A percentile compares a stretch with the other conserved stretches of the same genome.
These are phyloP conservation scores for Lycorma delicatula DNA, from an alignment of 1,140 invertebrate genomes.

Conservation along the genomic window DNA sequence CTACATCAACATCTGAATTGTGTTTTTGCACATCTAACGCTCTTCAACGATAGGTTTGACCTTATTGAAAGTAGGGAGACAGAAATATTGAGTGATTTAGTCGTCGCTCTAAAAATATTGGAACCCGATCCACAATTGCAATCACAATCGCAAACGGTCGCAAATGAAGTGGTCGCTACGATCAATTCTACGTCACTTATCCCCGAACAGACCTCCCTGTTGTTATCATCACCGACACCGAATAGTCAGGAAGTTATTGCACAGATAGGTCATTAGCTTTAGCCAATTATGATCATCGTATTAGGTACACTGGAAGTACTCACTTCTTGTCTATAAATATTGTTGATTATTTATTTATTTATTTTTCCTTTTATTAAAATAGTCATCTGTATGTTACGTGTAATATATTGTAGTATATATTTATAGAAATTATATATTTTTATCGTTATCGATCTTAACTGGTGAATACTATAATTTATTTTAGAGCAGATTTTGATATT, in stretches of 20 bases:
- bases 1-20: constrained; percentile 92
- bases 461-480: no score
- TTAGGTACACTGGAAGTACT: no score
- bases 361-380: no score
- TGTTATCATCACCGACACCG: background rate
- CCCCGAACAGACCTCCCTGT: constrained; percentile 13
- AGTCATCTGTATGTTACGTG: no score
- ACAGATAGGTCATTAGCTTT: constrained; percentile 14
- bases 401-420: no score
- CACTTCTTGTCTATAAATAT: no score
- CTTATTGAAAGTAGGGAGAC: constrained; percentile 93
- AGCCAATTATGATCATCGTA: no score
- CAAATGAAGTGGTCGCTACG: background rate
- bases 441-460: no score
- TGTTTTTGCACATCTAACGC: constrained; percentile 92
- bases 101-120: constrained; percentile 51
- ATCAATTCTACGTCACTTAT: constrained; percentile 7
- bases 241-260: constrained; percentile 15
- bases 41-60: constrained; percentile 75
- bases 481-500: no score
- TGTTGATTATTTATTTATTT: no score
- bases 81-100: constrained; percentile 81
- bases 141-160: background rate
- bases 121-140: constrained; percentile 15
- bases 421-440: no score